Evolutionary conservation across 2,888 invertebrate species (phyloP).

Genomic region (Xestia xanthographa): DNA sequence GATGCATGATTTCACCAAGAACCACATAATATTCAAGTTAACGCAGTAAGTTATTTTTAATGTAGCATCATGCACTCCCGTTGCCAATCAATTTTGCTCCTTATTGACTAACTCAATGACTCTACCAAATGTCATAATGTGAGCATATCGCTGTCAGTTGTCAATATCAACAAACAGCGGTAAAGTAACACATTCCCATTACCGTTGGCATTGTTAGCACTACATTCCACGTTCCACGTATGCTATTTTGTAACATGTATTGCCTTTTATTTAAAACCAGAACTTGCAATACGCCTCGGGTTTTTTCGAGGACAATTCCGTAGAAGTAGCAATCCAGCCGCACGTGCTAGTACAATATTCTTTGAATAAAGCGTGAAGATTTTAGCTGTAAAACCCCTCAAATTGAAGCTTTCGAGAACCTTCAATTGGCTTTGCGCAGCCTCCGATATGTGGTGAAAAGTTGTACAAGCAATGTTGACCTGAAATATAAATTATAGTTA

Average conservation of each 20-base stretch:
- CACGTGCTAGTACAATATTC: conserved; percentile 48
- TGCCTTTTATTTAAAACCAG: conserved; percentile 53
- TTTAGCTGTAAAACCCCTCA: conserved; percentile 20
- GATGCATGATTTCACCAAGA: conserved; percentile 59
- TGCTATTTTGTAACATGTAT: conserved; percentile 54
- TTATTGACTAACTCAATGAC: conserved; percentile 55
- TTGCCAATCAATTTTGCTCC: conserved; percentile 28
- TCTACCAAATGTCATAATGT: conserved; percentile 49
- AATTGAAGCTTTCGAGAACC: conserved; percentile 28
- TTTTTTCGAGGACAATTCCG: conserved; percentile 44
- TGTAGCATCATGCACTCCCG: conserved; percentile 25
- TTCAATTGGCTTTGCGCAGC: conserved; percentile 16
- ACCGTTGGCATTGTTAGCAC: conserved; percentile 40
- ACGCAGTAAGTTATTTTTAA: conserved; percentile 55
- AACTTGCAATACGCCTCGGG: conserved; percentile 41
- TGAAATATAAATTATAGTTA: conserved; percentile 34
- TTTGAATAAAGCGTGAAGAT: conserved; percentile 37
- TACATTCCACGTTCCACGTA: conserved; percentile 37
- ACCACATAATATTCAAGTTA: conserved; percentile 56
- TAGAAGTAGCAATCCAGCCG: conserved; percentile 35
- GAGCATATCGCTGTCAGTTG: conserved; percentile 32
- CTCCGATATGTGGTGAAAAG: conserved; percentile 3
- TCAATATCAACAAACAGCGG: conserved; percentile 35
- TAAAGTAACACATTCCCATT: conserved; percentile 45
- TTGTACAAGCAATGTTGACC: conserved; percentile 8